A percentile compares a stretch with the other conserved stretches of the same genome.
Conservation (phyloP, 2,888 invertebrate genomes). For the Busseola fusca region DNA sequence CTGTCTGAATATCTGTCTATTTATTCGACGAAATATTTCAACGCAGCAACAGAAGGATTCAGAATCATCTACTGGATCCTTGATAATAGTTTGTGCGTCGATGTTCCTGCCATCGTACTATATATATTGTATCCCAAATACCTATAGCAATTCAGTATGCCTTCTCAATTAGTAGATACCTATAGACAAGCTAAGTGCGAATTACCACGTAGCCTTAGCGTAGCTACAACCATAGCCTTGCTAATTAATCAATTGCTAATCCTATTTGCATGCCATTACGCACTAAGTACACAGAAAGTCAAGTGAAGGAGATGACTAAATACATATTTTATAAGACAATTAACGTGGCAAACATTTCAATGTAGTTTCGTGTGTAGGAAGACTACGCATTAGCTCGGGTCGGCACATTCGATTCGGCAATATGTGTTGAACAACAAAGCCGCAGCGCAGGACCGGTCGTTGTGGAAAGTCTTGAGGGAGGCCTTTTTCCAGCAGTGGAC, state of each 20-base stretch:
- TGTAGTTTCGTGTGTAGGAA: slow-evolving; percentile 2
- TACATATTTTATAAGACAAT: slow-evolving; percentile 63
- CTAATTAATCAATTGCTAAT: slow-evolving; percentile 59
- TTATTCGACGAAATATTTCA: no score
- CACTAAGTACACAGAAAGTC: slow-evolving; percentile 57
- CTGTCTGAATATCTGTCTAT: no score
- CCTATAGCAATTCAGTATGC: background rate
- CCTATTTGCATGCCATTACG: slow-evolving; percentile 61
- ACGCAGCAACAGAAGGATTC: background rate
- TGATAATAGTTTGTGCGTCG: background rate
- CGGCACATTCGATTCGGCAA: background rate
- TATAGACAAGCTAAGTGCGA: slow-evolving; percentile 4
- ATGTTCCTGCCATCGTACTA: background rate
- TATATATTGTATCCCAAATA: background rate
- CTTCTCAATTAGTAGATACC: background rate
- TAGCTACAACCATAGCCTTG: slow-evolving; percentile 13
- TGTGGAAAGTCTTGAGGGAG: no score
- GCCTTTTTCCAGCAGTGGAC: no score
- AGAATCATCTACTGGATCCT: background rate
- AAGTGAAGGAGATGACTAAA: slow-evolving; percentile 53
- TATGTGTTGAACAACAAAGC: background rate
- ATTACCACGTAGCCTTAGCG: background rate
- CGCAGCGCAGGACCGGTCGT: no score
- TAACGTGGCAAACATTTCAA: slow-evolving; percentile 43
- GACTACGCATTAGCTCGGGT: background rate